phyloP scores from a whole-genome alignment of 1,140 invertebrate species.

The Halyomorpha halys region DNA sequence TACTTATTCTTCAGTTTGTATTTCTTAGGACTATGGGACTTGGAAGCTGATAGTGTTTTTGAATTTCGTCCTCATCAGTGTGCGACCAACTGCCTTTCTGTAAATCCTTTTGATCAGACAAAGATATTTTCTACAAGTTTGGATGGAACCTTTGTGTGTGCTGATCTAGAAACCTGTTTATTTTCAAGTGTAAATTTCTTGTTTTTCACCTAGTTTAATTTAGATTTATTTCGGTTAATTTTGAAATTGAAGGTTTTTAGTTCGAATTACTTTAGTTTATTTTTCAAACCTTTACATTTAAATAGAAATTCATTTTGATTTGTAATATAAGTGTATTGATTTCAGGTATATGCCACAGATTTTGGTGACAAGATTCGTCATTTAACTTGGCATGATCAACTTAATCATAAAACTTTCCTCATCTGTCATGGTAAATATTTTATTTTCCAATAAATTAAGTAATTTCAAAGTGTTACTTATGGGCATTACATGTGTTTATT shows the following conservation, averaged over 20 bases:
- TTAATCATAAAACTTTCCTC: constrained; percentile 26
- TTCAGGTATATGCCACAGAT: constrained; percentile 29
- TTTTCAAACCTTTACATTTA: background rate
- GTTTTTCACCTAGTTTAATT: too few relatives aligned
- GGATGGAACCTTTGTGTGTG: constrained; percentile 10
- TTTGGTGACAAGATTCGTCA: constrained; percentile 20
- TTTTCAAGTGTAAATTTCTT: constrained; percentile 1
- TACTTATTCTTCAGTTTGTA: background rate
- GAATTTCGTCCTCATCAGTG: background rate
- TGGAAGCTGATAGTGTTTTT: background rate
- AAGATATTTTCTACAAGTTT: constrained; percentile 14
- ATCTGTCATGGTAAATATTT: constrained; percentile 27
- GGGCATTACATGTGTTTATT: too few relatives aligned
- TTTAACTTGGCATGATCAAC: constrained; percentile 30
- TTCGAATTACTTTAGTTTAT: background rate
- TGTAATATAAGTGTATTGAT: constrained; percentile 13
- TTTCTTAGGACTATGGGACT: constrained; percentile 10
- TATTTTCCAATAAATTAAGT: background rate
- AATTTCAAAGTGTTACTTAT: background rate
- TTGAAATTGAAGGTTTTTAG: background rate
- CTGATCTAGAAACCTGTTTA: background rate
- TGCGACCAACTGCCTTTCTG: constrained; percentile 12
- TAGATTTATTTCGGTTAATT: background rate
- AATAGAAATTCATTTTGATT: background rate
- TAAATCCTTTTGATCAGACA: background rate